Evolutionary conservation across 1,140 invertebrate genomes (phyloP), one percentile per base, ranked within the genome.

Genomic region (Drosophila teissieri): DNA sequence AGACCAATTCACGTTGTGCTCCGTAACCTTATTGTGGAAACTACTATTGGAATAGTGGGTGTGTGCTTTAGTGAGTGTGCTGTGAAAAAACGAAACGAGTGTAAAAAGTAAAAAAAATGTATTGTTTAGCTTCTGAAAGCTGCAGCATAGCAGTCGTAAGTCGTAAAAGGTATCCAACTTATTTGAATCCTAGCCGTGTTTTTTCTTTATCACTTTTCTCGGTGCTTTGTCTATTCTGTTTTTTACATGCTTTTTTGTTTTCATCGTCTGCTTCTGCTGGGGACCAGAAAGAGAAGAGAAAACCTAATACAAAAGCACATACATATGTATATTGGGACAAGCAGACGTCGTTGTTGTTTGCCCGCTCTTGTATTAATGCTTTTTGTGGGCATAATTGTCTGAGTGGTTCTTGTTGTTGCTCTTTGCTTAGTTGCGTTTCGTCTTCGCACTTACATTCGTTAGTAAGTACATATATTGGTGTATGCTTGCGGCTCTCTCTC

Each of bases 221-320:
- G 22, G 45, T 40, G 36, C 37, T 55, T 79, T 56, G 57, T 42
- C 57, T 57, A 68, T 81, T 81, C 62, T 78, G 68, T 70, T 86
- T 82, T 80, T 83, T 52, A 69, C 70, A 82, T 88, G 69, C 74
- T 79, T 83, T 85, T 88, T 89, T 88, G 83, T 88, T 88, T 88
- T 88, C 83, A 88, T 88, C 83, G 79, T 89, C 80, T 88, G 80
- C 77, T 84, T 84, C 80, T 74, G 76, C 56, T 60, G 37, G 49
- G 56, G 44, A 49, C 31, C 70, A 12, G 63, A 68, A 82, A 74
- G 55, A 42, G 39, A 64, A 52, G 49, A 45, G 74, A 69, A 58
- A 67, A 54, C 75, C 56, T 53, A 79, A 62, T 54, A 61, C 36
- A 57, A 78, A 78, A 81, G 67, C 72, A 53, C 53, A 70, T 75